Percentiles rank a stretch among this genome's conserved stretches.
Evolutionary conservation across 2,797 vertebrate genomes (phyloP).

Genomic region (Lacerta agilis): DNA sequence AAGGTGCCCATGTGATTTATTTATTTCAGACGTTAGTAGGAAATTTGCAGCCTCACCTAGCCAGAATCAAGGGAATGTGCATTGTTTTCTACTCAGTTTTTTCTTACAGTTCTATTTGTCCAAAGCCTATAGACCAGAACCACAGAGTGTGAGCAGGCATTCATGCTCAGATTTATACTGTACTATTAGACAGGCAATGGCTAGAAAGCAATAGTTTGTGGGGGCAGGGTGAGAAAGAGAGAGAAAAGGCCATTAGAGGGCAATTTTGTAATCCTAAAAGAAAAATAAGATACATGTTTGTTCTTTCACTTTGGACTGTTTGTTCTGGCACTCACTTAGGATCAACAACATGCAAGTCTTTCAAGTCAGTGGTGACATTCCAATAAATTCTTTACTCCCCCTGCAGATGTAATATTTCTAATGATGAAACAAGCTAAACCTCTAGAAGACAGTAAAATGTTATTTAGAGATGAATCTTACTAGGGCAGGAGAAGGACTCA

Average conservation of each 20-base stretch:
- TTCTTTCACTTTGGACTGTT: slow-evolving; percentile 60
- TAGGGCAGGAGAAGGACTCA: neutral
- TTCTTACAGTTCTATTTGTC: neutral
- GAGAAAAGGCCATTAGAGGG: slow-evolving; percentile 70
- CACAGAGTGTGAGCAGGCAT: accelerated
- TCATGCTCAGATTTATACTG: neutral
- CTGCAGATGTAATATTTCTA: slow-evolving; percentile 34
- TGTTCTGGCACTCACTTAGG: slow-evolving; percentile 53
- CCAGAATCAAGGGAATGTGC: neutral
- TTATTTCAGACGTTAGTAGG: neutral
- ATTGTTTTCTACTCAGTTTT: neutral
- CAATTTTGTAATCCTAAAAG: slow-evolving; percentile 70
- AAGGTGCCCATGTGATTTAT: accelerated
- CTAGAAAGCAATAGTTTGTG: neutral
- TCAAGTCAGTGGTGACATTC: slow-evolving; percentile 57
- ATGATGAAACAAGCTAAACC: slow-evolving; percentile 40
- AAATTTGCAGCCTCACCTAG: neutral
- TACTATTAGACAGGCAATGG: neutral
- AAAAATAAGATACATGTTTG: slow-evolving; percentile 58
- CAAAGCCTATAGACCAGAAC: neutral
- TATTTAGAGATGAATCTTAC: slow-evolving; percentile 22
- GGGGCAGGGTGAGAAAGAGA: neutral
- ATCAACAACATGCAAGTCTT: slow-evolving; percentile 54
- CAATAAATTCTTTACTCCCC: slow-evolving; percentile 64
- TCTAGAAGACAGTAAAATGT: slow-evolving; percentile 40